Evolutionary conservation across 37 sponge, comb jelly and placozoan genomes (phyloP).

Genomic region (Haliclona indistincta): DNA sequence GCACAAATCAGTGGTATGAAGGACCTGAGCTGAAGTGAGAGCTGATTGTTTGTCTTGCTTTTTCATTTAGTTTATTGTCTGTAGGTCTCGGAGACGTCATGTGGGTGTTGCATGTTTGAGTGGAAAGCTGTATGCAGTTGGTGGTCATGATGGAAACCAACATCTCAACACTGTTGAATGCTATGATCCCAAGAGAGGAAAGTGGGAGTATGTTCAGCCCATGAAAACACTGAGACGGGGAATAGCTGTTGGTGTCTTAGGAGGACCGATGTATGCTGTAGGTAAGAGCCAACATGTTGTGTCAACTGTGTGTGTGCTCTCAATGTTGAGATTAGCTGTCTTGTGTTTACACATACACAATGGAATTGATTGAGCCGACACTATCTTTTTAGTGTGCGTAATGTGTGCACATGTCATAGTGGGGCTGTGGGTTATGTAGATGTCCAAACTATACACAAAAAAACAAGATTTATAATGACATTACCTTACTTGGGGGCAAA

Average conservation of each 20-base stretch:
- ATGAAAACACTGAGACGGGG: conserved; percentile 83
- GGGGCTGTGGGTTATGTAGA: too few relatives aligned
- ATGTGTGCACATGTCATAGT: too few relatives aligned
- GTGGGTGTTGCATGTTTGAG: conserved; percentile 88
- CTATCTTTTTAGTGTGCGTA: too few relatives aligned
- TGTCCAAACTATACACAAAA: too few relatives aligned
- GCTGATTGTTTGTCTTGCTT: neutral
- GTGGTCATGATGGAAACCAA: conserved; percentile 85
- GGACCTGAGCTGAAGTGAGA: conserved; percentile 54
- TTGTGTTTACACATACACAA: too few relatives aligned
- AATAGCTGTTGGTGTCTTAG: conserved; percentile 85
- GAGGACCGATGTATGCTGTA: conserved; percentile 88
- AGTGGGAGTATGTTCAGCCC: conserved; percentile 79
- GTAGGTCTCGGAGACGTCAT: conserved; percentile 73
- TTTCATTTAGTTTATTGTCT: neutral
- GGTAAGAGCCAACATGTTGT: too few relatives aligned
- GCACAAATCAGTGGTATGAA: conserved; percentile 83
- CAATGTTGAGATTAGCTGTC: too few relatives aligned
- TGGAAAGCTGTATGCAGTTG: conserved; percentile 86
- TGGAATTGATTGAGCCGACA: too few relatives aligned
- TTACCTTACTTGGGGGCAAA: too few relatives aligned
- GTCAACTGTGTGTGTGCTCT: too few relatives aligned
- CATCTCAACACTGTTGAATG: conserved; percentile 91
- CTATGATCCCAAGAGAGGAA: conserved; percentile 61
- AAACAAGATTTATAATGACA: too few relatives aligned